phyloP scores from a whole-genome alignment of 2,888 invertebrate species.

The Fragum sueziense region DNA sequence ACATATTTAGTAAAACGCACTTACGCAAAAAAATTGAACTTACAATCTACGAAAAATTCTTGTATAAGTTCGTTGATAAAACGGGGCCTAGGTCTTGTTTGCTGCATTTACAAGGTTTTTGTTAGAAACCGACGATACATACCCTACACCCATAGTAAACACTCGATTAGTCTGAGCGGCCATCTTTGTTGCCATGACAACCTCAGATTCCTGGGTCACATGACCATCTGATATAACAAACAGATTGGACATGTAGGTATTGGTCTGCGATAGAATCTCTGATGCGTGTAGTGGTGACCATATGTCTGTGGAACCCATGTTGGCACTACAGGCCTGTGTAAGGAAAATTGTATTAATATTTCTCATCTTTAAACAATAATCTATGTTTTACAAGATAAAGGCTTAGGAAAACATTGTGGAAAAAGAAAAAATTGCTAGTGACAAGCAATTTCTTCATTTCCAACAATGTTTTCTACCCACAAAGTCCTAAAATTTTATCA shows the following conservation, averaged over 20 bases:
- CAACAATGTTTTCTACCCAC: no score
- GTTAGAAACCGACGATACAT: not conserved
- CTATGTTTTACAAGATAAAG: no score
- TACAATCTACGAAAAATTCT: no score
- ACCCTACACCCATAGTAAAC: slow-evolving; percentile 71
- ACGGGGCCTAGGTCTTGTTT: no score
- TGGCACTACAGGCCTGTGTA: slow-evolving; percentile 50
- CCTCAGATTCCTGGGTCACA: slow-evolving; percentile 62
- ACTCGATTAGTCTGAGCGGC: slow-evolving; percentile 54
- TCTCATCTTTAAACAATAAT: no score
- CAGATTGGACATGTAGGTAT: slow-evolving; percentile 59
- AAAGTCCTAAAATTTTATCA: no score
- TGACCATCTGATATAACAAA: slow-evolving; percentile 77
- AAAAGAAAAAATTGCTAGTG: not conserved
- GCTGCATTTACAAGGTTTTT: no score
- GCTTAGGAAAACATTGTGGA: not conserved
- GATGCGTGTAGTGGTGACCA: slow-evolving; percentile 62
- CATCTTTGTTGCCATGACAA: slow-evolving; percentile 54
- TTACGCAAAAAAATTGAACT: no score
- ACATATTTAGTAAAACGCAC: no score
- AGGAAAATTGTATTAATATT: no score
- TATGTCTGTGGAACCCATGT: slow-evolving; percentile 70
- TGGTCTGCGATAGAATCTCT: slow-evolving; percentile 57
- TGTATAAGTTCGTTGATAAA: no score
- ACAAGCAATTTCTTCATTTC: no score